Percentiles rank a stretch among this genome's conserved stretches.
Conservation (phyloP, 1,140 invertebrate species). For the Drosophila micromelanica region DNA sequence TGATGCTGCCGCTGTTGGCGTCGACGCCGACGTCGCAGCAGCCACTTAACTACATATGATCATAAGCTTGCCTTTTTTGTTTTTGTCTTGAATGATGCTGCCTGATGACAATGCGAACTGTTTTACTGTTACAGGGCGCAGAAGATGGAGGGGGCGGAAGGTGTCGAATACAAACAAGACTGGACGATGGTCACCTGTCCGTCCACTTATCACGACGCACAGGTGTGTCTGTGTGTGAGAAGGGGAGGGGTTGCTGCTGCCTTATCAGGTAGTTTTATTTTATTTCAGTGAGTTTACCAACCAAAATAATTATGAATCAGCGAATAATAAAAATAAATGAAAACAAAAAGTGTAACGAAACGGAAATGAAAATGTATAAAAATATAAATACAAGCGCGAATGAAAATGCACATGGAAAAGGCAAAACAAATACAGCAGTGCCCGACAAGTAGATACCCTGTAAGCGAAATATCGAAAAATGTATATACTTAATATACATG, state of each 20-base stretch:
- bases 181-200: conserved; percentile 2
- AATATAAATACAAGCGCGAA: background rate
- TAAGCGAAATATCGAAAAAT: too few relatives aligned
- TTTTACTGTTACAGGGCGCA: conserved; percentile 34
- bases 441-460: too few relatives aligned
- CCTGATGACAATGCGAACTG: conserved; percentile 43
- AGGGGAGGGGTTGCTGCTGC: background rate
- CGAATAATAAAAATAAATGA: conserved; percentile 31
- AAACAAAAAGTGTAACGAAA: conserved; percentile 49
- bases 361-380: conserved; percentile 40
- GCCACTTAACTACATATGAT: conserved; percentile 40
- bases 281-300: conserved; percentile 45
- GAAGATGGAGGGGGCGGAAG: too few relatives aligned
- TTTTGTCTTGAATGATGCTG: conserved; percentile 42
- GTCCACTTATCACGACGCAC: conserved; percentile 1
- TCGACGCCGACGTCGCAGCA: conserved; percentile 47
- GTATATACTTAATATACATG: too few relatives aligned
- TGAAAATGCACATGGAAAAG: background rate
- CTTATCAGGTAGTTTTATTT: conserved; percentile 34
- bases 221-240: background rate
- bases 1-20: conserved; percentile 26
- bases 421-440: too few relatives aligned
- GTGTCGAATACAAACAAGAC: background rate
- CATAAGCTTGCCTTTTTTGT: conserved; percentile 22
- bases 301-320: conserved; percentile 80